Percentiles rank a stretch among this genome's conserved stretches.
Conservation (phyloP, 2,888 invertebrate species). For the Listrodromus nycthemerus region DNA sequence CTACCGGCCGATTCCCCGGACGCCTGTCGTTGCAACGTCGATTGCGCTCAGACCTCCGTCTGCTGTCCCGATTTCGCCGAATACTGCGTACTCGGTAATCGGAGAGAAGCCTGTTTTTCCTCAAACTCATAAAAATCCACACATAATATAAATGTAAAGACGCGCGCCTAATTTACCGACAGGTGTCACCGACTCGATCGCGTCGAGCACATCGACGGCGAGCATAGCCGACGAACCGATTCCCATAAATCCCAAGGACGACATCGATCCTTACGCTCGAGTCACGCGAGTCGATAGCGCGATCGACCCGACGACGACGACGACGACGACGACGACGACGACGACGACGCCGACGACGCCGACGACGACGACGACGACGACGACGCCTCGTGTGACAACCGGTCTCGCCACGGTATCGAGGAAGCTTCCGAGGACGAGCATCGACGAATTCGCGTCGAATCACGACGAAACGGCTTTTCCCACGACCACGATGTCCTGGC, state of each 20-base stretch:
- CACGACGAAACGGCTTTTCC: slow-evolving; percentile 64
- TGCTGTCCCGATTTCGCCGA: slow-evolving; percentile 90
- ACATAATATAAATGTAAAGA: neutral
- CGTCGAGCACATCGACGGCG: slow-evolving; percentile 10
- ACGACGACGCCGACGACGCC: slow-evolving; percentile 59
- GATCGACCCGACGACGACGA: slow-evolving; percentile 22
- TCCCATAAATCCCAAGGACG: slow-evolving; percentile 75
- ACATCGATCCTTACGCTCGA: slow-evolving; percentile 73
- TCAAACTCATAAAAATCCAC: neutral
- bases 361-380: slow-evolving; percentile 65
- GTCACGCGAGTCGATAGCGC: slow-evolving; percentile 8
- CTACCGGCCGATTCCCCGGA: slow-evolving; percentile 68
- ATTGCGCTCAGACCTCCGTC: slow-evolving; percentile 85
- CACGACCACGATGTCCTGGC: slow-evolving; percentile 30
- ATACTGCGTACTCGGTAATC: slow-evolving; percentile 85
- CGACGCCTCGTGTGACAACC: slow-evolving; percentile 54
- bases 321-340: slow-evolving; percentile 68
- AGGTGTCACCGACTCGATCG: slow-evolving; percentile 62
- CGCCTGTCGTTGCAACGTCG: slow-evolving; percentile 87
- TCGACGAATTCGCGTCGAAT: neutral
- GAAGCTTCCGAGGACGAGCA: slow-evolving; percentile 27
- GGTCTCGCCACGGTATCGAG: slow-evolving; percentile 51
- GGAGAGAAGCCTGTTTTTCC: neutral
- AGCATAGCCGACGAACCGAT: slow-evolving; percentile 57
- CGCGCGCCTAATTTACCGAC: neutral